Base-by-base conservation (phyloP, 2,797 vertebrate genomes). In the Hippocampus kuda region DNA sequence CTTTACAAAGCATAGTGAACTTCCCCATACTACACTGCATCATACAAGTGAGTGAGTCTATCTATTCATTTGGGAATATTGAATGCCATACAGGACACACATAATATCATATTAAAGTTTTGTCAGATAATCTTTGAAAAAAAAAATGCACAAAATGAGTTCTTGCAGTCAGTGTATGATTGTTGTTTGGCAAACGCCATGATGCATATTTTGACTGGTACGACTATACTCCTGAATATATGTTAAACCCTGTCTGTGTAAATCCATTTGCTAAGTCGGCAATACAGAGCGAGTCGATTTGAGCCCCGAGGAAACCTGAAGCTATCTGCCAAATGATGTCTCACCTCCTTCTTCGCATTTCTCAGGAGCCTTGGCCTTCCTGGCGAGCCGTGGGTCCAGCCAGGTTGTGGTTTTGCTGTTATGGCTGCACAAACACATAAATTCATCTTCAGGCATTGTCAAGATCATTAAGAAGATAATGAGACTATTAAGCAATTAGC, bases 361-460 rank as follows among this genome's bases (percentile, higher is more conserved):
- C 89, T 99, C 97, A 0, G 95, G 94, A 68, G 97, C 94, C 88
- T 98, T 99, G 70, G 96, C 94, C 89, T 95, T 98, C 88, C 93
- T 96, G 77, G 95, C 95, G 26, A 98, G 93, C 24, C 97, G 93
- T 7, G 97, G 97, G 85, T 99, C 97, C 81, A 99, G 88, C 97
- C 97, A 99, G 4, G 97, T 98, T 7, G 97, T 99, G 53, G 97
- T 99, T 90, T 99, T 99, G 77, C 93, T 94, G 88, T 98, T 98
- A 79, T 99, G 97, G 83, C 97, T 99, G 80, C 69, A 79, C 27
- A 89, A 79, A 88, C 71, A 57, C 20, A 0, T 78, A 11, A 70
- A 78, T 81, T 57, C 73, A 38, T 46, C 15, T 18, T 22, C 46
- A 46, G 38, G 34, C n/a, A 24, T 54, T 64, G 24, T 44, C 69